These are phyloP conservation scores for Donacobius atricapilla DNA, from an alignment of 2,113 vertebrate species.

Conservation along the genomic window DNA sequence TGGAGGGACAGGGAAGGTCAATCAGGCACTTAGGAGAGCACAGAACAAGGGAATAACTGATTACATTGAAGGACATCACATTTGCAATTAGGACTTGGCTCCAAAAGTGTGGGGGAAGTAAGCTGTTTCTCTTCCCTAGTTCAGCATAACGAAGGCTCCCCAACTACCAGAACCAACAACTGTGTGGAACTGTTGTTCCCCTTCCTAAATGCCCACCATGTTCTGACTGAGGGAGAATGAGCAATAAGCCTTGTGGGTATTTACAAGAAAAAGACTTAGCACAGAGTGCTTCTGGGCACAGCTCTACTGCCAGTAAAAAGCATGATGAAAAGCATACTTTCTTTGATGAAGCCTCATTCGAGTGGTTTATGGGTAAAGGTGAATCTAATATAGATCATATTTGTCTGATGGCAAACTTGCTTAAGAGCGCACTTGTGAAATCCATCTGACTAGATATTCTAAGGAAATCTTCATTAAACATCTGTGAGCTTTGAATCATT, in stretches of 20 bases:
- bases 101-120: not conserved
- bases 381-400: constrained; percentile 4
- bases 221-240: not conserved
- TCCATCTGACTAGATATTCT: constrained; percentile 4
- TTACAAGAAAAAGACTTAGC: constrained; percentile 48
- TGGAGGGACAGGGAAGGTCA: constrained; percentile 34
- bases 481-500: constrained; percentile 1
- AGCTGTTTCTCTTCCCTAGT: not conserved
- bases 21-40: not conserved
- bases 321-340: constrained; percentile 38
- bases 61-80: not conserved
- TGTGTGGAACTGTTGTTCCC: not conserved
- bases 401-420: constrained; percentile 17
- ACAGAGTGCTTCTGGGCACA: constrained; percentile 30
- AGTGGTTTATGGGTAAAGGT: constrained; percentile 32
- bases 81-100: not conserved
- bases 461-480: constrained; percentile 20
- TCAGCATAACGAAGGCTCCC: not conserved
- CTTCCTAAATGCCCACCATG: not conserved
- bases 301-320: constrained; percentile 47
- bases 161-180: not conserved
- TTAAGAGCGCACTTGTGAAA: constrained; percentile 27
- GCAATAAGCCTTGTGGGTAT: not conserved
- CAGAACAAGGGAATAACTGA: constrained; percentile 20
- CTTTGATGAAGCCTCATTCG: constrained; percentile 20